Evolutionary conservation across 2,797 vertebrate genomes (phyloP), one percentile per base, ranked within the genome.

Genomic region (Percopsis omiscomaycus): DNA sequence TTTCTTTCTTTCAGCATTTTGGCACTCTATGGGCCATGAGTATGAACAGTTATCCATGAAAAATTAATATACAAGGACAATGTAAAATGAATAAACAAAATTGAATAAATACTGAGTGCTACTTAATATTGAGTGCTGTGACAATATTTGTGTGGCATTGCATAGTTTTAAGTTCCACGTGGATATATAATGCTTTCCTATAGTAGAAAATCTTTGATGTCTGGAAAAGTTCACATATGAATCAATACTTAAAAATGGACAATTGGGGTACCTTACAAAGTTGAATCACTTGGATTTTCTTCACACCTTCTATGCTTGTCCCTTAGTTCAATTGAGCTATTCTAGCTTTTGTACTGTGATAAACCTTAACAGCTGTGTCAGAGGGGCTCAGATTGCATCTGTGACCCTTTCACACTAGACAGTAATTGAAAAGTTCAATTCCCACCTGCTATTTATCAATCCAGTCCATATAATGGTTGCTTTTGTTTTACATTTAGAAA

Each of bases 301-400:
- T 13, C n/a, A 13, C 4, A 50, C 66, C 65, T 42, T 42, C 37
- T 1, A 42, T 42, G 37, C 37, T 79, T 81, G 63, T 79, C 83
- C 69, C 66, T 10, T 47, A n/a, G 63, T 71, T 55, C 66, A 75
- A 75, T 81, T 59, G 9, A 79, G 74, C 68, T 69, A 79, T 80
- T 79, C 54, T 73, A 55, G 61, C 75, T 75, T 69, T 86, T 76
- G 86, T 81, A 64, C 79, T 79, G 71, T 79, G 86, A 87, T 81
- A 68, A 81, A 82, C 74, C 80, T 69, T 68, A 73, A 51, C 67
- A 69, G 72, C 62, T 55, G 76, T 85, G 87, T 89, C 89, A 86
- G 66, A 67, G 72, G 76, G 72, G 71, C 81, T 83, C 83, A 79
- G 86, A 88, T 89, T 91, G 79, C 83, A 88, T 88, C 79, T 68